Percentiles rank a stretch among this genome's conserved stretches.
phyloP scores from a whole-genome alignment of 2,113 vertebrate genomes.

The Passer domesticus region DNA sequence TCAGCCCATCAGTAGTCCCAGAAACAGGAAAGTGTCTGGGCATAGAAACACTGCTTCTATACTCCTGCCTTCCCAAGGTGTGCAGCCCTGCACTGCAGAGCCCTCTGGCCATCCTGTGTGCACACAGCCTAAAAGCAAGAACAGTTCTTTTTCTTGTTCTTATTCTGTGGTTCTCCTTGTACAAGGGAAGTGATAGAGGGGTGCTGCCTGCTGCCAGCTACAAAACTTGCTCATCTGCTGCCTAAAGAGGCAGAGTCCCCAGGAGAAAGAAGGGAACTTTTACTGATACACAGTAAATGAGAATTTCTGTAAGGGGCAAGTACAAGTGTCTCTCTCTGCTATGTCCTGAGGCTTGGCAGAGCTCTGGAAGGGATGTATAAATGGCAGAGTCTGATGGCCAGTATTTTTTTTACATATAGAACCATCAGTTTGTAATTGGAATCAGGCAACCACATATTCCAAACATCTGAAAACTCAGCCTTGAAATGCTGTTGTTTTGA shows the following conservation, averaged over 20 bases:
- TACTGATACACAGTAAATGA: not conserved
- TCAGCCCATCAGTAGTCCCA: not conserved
- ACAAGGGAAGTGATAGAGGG: fast-evolving
- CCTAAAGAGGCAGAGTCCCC: not conserved
- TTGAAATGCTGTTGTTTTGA: not conserved
- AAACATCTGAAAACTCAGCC: not conserved
- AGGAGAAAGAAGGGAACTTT: not conserved
- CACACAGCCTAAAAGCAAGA: not conserved
- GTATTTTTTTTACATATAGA: not conserved
- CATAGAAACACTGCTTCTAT: not conserved
- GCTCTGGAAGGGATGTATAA: not conserved
- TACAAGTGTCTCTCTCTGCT: not conserved
- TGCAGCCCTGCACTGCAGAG: not conserved
- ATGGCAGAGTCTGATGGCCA: not conserved
- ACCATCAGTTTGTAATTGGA: not conserved
- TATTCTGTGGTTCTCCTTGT: not conserved
- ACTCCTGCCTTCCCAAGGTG: not conserved
- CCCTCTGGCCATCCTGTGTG: not conserved
- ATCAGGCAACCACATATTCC: not conserved
- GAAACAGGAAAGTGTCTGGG: not conserved
- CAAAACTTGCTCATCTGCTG: not conserved
- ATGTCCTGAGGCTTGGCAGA: not conserved
- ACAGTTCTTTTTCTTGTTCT: not conserved
- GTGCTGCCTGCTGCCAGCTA: not conserved
- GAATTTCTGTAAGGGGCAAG: not conserved